Base-by-base conservation (phyloP, 2,797 vertebrate species). In the Triplophysa bombifrons region DNA sequence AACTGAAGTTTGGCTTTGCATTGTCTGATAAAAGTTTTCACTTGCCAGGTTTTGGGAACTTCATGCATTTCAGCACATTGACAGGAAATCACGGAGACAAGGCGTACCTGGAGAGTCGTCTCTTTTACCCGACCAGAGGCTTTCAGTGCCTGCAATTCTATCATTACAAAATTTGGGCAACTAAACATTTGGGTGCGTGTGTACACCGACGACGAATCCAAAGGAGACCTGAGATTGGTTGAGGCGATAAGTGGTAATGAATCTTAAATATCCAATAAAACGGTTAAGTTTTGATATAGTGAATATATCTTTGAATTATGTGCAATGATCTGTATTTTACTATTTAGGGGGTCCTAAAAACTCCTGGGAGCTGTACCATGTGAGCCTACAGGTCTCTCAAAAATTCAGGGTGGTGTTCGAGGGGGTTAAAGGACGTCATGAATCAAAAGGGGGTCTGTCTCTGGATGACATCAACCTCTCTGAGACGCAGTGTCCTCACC, bases 391-490 rank as follows among this genome's bases (percentile, higher is more conserved):
- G 0, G 82, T 88, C 60, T 87, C 80, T 0, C 85, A 25, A 41
- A 96, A 95, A 90, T 95, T 95, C 85, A 88, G 94, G 25, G 88
- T 97, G 67, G 86, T 93, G 19, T 97, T 97, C 86, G 88, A 94
- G 91, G 96, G 93, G 0, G 12, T 90, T 72, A 94, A 86, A 87
- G 94, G 94, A 69, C 60, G 16, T 0, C 85, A 81, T 0, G 17
- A 17, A 0, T 94, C 95, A 0, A 64, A 50, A 0, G 95, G 95
- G 55, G 96, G 96, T 20, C 90, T 98, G 65, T 96, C 97, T 25
- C 80, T 97, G 51, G 96, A 97, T 0, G 96, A 98, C 85, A 94
- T 98, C 80, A 98, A 96, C 87, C 90, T 97, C 67, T n/a, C n/a
- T n/a, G n/a, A n/a, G n/a, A n/a, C n/a, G n/a, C n/a, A n/a, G n/a